These are phyloP conservation scores for Macroglossus sobrinus DNA, from an alignment of 2,113 vertebrate species.

Conservation along the genomic window DNA sequence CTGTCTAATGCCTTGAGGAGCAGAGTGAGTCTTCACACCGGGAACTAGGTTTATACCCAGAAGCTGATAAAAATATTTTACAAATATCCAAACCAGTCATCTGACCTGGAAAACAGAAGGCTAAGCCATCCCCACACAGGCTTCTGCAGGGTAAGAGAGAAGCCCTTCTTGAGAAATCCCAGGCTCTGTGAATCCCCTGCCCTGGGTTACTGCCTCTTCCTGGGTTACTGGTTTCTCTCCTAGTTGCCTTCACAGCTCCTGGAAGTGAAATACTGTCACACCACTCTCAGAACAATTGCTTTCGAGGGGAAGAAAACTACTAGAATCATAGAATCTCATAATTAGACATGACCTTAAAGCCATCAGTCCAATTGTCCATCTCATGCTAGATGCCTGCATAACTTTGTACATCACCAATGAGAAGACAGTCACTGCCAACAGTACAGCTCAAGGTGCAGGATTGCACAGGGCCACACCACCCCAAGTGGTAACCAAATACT, in stretches of 20 bases:
- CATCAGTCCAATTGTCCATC: neutral
- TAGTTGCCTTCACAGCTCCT: neutral
- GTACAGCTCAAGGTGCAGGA: accelerated
- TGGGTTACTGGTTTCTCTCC: neutral
- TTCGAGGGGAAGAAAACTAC: neutral
- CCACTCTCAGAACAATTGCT: neutral
- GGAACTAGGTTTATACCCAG: neutral
- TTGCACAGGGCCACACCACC: neutral
- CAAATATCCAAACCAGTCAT: neutral
- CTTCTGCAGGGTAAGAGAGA: neutral
- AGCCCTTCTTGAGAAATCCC: neutral
- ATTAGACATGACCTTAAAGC: neutral
- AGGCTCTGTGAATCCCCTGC: neutral
- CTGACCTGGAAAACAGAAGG: neutral
- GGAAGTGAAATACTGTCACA: neutral
- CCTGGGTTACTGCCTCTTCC: neutral
- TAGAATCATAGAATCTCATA: neutral
- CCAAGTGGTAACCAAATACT: neutral
- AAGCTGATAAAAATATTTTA: neutral
- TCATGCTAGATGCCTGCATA: neutral
- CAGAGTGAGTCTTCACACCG: neutral
- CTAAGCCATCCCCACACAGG: no score
- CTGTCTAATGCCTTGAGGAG: neutral
- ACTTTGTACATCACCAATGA: neutral
- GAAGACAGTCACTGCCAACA: no score